phyloP scores from a whole-genome alignment of 2,113 vertebrate species.

The Mesitornis unicolor region DNA sequence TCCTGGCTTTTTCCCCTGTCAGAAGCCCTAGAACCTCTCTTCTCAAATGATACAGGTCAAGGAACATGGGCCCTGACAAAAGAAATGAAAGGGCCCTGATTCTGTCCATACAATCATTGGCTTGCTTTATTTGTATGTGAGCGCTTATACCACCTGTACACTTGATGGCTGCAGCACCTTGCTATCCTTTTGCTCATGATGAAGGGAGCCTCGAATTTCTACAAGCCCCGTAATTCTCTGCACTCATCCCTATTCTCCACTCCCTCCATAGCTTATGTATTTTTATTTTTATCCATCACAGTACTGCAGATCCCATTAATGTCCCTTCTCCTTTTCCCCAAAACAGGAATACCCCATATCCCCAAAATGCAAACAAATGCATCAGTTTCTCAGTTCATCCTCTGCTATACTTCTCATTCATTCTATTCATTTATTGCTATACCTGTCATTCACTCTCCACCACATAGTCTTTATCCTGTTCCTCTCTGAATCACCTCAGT shows the following conservation, averaged over 20 bases:
- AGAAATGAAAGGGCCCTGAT: background rate
- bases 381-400: background rate
- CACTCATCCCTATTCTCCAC: background rate
- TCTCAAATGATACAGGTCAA: background rate
- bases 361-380: background rate
- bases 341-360: background rate
- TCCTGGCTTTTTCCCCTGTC: background rate
- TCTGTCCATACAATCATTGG: background rate
- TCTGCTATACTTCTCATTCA: background rate
- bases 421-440: too few relatives aligned
- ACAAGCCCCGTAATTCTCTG: background rate
- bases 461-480: background rate
- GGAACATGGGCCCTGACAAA: rapidly evolving
- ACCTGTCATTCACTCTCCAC: background rate
- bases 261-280: background rate
- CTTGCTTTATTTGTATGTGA: background rate
- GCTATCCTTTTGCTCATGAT: background rate
- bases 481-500: background rate
- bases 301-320: background rate
- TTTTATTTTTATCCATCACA: background rate
- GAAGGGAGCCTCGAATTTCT: background rate
- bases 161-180: background rate
- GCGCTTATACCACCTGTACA: background rate
- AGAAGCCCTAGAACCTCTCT: background rate
- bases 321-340: background rate